Conservation (phyloP, 2,888 invertebrate species). For the Drosophila quinaria region DNA sequence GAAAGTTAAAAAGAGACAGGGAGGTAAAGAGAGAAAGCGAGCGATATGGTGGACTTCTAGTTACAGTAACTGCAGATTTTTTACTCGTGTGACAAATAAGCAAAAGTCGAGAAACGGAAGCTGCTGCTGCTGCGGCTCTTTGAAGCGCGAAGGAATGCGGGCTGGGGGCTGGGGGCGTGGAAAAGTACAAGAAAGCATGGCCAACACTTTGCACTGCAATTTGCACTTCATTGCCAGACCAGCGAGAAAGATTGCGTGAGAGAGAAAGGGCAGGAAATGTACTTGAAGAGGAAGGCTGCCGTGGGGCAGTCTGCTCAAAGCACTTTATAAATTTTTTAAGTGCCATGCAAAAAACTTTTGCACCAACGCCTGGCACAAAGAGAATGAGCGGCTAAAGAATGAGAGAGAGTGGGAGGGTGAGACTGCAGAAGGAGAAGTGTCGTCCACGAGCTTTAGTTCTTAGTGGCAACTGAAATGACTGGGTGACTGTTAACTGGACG, state of each 20-base stretch:
- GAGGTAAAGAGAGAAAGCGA: background rate
- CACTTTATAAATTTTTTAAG: slow-evolving; percentile 77
- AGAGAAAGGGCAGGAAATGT: slow-evolving; percentile 5
- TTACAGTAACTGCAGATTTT: slow-evolving; percentile 52
- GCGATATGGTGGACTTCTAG: slow-evolving; percentile 21
- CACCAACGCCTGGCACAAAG: slow-evolving; percentile 40
- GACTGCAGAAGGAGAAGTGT: slow-evolving; percentile 15
- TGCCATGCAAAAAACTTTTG: slow-evolving; percentile 67
- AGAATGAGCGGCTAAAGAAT: slow-evolving; percentile 1
- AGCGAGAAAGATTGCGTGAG: background rate
- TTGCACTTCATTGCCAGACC: slow-evolving; percentile 77
- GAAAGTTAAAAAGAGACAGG: background rate
- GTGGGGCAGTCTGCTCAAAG: slow-evolving; percentile 69
- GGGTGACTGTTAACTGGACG: slow-evolving; percentile 52
- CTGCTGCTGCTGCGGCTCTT: slow-evolving; percentile 16
- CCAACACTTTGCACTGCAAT: slow-evolving; percentile 77
- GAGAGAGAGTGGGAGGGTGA: slow-evolving; percentile 24
- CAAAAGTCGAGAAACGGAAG: slow-evolving; percentile 67
- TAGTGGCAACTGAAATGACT: slow-evolving; percentile 46
- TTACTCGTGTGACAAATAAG: slow-evolving; percentile 71
- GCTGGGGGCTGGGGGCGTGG: slow-evolving; percentile 13
- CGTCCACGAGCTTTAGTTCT: slow-evolving; percentile 42
- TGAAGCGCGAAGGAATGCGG: slow-evolving; percentile 20
- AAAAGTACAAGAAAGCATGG: slow-evolving; percentile 46
- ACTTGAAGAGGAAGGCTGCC: slow-evolving; percentile 18